These are phyloP conservation scores for Coelopa frigida DNA, from an alignment of 1,140 invertebrate genomes.

Conservation along the genomic window DNA sequence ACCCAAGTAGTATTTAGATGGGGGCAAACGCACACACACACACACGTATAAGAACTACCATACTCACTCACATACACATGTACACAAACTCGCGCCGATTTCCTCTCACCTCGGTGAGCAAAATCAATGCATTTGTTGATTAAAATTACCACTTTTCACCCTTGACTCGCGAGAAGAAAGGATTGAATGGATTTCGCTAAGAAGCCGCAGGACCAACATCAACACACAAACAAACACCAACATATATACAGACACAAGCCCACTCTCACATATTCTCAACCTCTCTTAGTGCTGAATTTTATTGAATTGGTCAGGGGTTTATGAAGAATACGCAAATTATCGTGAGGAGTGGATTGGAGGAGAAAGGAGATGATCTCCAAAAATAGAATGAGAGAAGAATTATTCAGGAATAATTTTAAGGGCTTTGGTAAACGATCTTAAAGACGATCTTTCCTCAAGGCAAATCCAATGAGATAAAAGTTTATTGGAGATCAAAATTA, in stretches of 20 bases:
- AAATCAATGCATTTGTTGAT: slow-evolving; percentile 44
- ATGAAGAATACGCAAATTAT: too few species aligned
- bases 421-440: too few species aligned
- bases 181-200: neutral
- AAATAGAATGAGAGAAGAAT: too few species aligned
- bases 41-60: neutral
- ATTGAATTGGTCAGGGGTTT: too few species aligned
- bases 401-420: too few species aligned
- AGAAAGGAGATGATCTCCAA: too few species aligned
- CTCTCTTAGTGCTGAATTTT: too few species aligned
- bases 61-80: neutral
- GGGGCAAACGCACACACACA: slow-evolving; percentile 16
- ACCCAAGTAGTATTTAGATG: slow-evolving; percentile 20
- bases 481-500: too few species aligned
- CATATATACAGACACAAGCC: neutral
- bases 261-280: neutral
- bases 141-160: slow-evolving; percentile 32
- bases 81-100: neutral
- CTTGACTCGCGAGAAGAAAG: neutral
- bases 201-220: neutral
- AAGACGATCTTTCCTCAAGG: too few species aligned
- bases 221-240: neutral
- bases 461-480: too few species aligned
- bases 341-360: too few species aligned
- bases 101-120: slow-evolving; percentile 25